phyloP scores from a whole-genome alignment of 1,140 invertebrate species.

The Bradynema listronoti region DNA sequence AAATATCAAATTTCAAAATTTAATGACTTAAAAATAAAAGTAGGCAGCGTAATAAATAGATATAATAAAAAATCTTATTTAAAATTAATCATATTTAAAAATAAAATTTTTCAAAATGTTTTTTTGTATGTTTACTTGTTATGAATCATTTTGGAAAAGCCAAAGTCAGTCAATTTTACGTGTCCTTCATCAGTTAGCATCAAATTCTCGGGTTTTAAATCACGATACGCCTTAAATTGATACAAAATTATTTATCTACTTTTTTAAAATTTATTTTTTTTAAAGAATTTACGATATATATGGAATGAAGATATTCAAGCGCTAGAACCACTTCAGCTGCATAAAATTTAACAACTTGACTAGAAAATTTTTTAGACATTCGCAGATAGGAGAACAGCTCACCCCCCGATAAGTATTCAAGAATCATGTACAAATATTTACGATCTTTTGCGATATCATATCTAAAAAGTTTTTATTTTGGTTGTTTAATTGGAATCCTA shows the following conservation, averaged over 20 bases:
- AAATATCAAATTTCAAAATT: no score
- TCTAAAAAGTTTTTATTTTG: conserved; percentile 63
- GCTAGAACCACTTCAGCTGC: conserved; percentile 85
- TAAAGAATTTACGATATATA: conserved; percentile 67
- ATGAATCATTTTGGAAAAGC: conserved; percentile 84
- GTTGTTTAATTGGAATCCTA: neutral
- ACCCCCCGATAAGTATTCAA: conserved; percentile 88
- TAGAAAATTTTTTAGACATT: conserved; percentile 80
- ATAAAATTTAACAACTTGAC: conserved; percentile 81
- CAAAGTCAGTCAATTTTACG: conserved; percentile 92
- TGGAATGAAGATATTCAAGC: conserved; percentile 82
- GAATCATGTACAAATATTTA: conserved; percentile 80
- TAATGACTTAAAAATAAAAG: no score
- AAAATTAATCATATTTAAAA: no score
- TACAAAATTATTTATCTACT: neutral
- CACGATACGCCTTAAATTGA: conserved; percentile 61
- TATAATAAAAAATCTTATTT: no score
- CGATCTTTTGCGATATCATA: conserved; percentile 81
- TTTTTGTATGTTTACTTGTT: conserved; percentile 65
- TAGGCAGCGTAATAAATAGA: no score
- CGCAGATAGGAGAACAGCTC: conserved; percentile 89
- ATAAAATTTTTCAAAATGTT: no score
- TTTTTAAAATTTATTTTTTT: neutral
- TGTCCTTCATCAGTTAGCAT: conserved; percentile 83
- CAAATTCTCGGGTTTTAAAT: conserved; percentile 83